phyloP scores from a whole-genome alignment of 1,140 invertebrate species.

The Sesamia nonagrioides region DNA sequence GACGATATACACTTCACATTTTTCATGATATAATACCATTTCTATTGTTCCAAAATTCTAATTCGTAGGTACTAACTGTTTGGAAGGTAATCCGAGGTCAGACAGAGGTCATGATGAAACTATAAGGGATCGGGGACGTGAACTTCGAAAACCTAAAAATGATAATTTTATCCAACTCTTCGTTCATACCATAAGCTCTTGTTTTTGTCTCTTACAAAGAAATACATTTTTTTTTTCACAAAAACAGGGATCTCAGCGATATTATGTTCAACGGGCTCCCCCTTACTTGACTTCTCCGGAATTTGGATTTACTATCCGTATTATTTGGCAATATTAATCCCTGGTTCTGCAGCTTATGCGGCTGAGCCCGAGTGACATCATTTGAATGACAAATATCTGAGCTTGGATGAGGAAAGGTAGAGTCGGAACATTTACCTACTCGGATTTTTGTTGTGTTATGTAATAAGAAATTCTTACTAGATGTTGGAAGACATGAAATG shows the following conservation, averaged over 20 bases:
- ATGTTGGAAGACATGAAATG: not conserved
- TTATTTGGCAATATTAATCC: conserved; percentile 28
- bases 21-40: no score
- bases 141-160: not conserved
- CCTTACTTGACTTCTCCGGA: conserved; percentile 13
- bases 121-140: no score
- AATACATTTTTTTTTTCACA: not conserved
- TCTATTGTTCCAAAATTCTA: no score
- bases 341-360: conserved; percentile 15
- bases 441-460: conserved; percentile 10
- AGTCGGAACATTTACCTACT: conserved; percentile 7
- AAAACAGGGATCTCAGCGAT: conserved; percentile 19
- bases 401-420: conserved; percentile 21
- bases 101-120: no score
- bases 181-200: not conserved
- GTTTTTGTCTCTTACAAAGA: conserved; percentile 19
- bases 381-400: conserved; percentile 24
- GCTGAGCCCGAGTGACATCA: not conserved
- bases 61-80: no score
- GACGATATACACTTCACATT: no score
- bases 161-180: not conserved
- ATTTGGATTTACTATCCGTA: conserved; percentile 9
- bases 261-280: conserved; percentile 5
- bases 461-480: not conserved
- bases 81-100: no score